Evolutionary conservation across 1,140 invertebrate genomes (phyloP).

Genomic region (Batillaria attramentaria): DNA sequence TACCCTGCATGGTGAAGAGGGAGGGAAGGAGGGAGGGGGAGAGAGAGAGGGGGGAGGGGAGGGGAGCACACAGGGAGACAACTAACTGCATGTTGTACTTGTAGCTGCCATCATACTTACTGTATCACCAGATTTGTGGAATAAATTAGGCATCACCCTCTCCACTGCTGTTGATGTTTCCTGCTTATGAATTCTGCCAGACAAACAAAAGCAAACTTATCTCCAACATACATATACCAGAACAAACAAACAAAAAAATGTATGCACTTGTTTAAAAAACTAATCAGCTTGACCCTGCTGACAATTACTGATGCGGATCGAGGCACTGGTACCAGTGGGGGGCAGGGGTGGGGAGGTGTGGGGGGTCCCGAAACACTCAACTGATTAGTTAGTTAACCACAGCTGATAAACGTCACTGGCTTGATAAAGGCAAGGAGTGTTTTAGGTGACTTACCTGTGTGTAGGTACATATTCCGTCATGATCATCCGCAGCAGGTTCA

Average conservation of each 20-base stretch:
- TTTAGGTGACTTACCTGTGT: constrained; percentile 62
- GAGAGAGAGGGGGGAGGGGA: too few relatives aligned
- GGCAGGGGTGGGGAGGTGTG: too few relatives aligned
- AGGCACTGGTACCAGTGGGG: too few relatives aligned
- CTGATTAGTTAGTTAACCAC: too few relatives aligned
- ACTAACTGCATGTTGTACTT: background rate
- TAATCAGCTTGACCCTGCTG: background rate
- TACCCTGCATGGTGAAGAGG: too few relatives aligned
- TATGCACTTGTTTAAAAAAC: background rate
- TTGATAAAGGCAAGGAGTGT: background rate
- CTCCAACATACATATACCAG: too few relatives aligned
- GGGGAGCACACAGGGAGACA: too few relatives aligned
- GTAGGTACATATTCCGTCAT: constrained; percentile 65
- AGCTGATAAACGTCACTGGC: too few relatives aligned
- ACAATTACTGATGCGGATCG: too few relatives aligned
- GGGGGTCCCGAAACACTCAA: too few relatives aligned
- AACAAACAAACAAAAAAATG: too few relatives aligned
- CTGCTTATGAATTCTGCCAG: constrained; percentile 61
- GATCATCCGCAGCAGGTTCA: constrained; percentile 66
- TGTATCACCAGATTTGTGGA: constrained; percentile 91
- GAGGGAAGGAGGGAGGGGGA: too few relatives aligned
- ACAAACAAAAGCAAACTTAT: background rate
- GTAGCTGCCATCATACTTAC: constrained; percentile 68
- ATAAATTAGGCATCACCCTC: constrained; percentile 85
- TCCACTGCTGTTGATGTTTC: constrained; percentile 74